Conservation (phyloP, 64 coral and sea anemone genomes). For the Anthopleura sola region DNA sequence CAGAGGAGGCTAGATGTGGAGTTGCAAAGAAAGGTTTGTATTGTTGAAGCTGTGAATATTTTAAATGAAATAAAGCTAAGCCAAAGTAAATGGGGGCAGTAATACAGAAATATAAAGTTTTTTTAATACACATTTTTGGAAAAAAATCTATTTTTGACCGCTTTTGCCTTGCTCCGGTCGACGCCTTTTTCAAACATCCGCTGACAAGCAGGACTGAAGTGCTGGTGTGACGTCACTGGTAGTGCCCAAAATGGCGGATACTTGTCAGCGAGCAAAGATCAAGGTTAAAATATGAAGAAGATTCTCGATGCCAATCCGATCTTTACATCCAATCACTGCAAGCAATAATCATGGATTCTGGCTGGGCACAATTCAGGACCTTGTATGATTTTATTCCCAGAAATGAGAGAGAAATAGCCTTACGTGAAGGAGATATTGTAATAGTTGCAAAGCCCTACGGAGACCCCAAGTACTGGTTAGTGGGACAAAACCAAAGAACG, state of each 20-base stretch:
- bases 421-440: slow-evolving; percentile 68
- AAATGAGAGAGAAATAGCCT: slow-evolving; percentile 72
- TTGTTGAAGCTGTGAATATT: no score
- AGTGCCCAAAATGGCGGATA: background rate
- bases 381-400: slow-evolving; percentile 22
- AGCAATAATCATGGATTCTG: slow-evolving; percentile 34
- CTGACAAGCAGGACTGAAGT: background rate
- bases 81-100: no score
- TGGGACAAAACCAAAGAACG: slow-evolving; percentile 65
- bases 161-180: background rate
- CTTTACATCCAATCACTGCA: background rate
- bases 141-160: no score
- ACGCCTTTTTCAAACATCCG: background rate
- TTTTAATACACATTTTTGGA: no score
- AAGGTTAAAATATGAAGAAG: background rate
- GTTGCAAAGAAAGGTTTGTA: no score
- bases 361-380: slow-evolving; percentile 47
- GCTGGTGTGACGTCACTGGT: background rate
- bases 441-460: slow-evolving; percentile 53
- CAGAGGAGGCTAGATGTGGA: no score
- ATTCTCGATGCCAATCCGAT: background rate
- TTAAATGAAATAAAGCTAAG: no score
- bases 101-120: no score
- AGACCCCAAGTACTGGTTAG: slow-evolving; percentile 57
- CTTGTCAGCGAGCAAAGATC: background rate